Conservation (phyloP, 1,140 invertebrate species). For the Leguminivora glycinivorella region DNA sequence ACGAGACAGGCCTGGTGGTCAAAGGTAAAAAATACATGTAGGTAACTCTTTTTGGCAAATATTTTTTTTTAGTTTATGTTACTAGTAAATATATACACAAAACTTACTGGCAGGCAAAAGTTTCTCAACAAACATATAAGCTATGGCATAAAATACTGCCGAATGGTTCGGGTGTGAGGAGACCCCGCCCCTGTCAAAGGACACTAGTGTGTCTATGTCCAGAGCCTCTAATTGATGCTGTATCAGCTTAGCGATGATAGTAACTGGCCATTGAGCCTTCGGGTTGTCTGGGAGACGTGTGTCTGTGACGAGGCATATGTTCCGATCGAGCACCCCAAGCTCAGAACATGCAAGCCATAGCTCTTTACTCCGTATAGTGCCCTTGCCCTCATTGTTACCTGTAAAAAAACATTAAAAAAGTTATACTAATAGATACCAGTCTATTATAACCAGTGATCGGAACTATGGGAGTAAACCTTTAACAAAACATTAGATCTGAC, state of each 20-base stretch:
- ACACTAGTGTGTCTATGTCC: conserved; percentile 91
- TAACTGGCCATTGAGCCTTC: conserved; percentile 86
- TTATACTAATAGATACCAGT: neutral
- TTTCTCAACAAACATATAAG: conserved; percentile 86
- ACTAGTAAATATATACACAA: conserved; percentile 4
- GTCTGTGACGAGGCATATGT: conserved; percentile 86
- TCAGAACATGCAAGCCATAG: conserved; percentile 87
- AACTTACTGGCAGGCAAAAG: conserved; percentile 82
- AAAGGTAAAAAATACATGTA: too few species aligned
- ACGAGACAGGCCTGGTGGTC: too few species aligned
- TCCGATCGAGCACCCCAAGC: conserved; percentile 87
- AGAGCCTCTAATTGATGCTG: conserved; percentile 85
- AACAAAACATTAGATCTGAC: too few species aligned
- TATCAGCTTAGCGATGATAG: conserved; percentile 85
- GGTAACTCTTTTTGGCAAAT: too few species aligned
- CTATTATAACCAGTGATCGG: too few species aligned
- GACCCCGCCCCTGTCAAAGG: conserved; percentile 95
- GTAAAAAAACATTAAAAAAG: conserved; percentile 32
- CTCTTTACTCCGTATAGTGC: conserved; percentile 85
- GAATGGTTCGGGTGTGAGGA: conserved; percentile 94
- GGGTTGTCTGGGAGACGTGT: conserved; percentile 88
- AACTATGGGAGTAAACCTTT: too few species aligned
- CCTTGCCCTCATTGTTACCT: conserved; percentile 88
- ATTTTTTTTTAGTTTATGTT: too few species aligned
- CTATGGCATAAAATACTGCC: conserved; percentile 88